Conservation (phyloP, 2,888 invertebrate species). For the Spodoptera littoralis region DNA sequence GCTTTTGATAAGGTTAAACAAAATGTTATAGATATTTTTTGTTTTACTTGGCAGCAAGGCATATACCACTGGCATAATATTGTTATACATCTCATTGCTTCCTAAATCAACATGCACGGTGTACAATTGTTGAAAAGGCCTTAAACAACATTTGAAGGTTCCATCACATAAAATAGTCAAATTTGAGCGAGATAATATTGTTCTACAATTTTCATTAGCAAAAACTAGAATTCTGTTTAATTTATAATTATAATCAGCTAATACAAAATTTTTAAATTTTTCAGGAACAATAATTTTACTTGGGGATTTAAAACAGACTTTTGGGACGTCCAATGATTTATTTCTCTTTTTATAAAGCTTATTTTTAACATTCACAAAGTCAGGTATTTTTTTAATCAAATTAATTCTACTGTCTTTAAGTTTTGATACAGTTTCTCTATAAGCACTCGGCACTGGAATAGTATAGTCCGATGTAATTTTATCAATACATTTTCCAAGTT, state of each 20-base stretch:
- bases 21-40: conserved; percentile 1
- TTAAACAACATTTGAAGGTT: conserved; percentile 15
- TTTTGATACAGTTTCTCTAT: background rate
- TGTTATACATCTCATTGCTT: conserved; percentile 7
- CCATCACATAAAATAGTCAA: background rate
- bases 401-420: conserved; percentile 4
- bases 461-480: conserved; percentile 10
- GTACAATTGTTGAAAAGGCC: conserved; percentile 23
- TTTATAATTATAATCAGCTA: too few relatives aligned
- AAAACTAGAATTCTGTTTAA: background rate
- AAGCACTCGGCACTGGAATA: conserved; percentile 1
- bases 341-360: background rate
- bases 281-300: too few relatives aligned
- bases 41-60: conserved; percentile 5
- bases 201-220: too few relatives aligned
- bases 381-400: conserved; percentile 9
- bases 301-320: too few relatives aligned
- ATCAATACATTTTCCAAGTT: conserved; percentile 3
- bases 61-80: conserved; percentile 11
- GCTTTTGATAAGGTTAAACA: conserved; percentile 9
- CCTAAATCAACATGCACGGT: too few relatives aligned
- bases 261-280: background rate
- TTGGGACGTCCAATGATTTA: too few relatives aligned
- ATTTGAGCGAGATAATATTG: background rate
- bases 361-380: conserved; percentile 4